Evolutionary conservation across 2,888 invertebrate genomes (phyloP), one percentile per base, ranked within the genome.

Genomic region (Blastobasis lacticolella): DNA sequence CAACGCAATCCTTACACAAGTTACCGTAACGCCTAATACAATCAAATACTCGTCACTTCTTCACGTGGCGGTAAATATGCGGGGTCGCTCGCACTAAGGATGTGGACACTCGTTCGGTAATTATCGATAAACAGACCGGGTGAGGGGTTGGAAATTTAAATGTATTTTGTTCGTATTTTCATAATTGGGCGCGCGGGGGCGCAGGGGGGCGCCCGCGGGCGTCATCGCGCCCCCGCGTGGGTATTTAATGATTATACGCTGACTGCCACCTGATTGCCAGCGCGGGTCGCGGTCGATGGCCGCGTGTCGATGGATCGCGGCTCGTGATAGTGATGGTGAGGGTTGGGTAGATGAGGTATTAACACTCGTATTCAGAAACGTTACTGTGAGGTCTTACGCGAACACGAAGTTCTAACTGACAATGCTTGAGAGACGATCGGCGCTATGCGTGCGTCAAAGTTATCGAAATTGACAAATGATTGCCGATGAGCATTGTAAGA

Each of bases 221-320:
- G 80, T 80, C 81, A 81, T 76, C 76, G 79, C 67, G 81, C 84
- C 83, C 81, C 70, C 74, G 82, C 81, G 81, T 79, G 86, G 85
- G 86, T 86, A 87, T 87, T 87, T 87, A 88, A 88, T 87, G 88
- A 86, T 88, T 87, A 85, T 84, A 82, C 83, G 89, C 81, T 87
- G 88, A 86, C 87, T 84, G 81, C 86, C 82, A 84, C 81, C 88
- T 85, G 86, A 84, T 87, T 83, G 86, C 83, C 73, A 80, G 67
- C 62, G 68, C 63, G 71, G 63, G 67, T 68, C 61, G 62, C 61
- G 67, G 72, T 75, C 78, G 75, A 79, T 78, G 77, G 77, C 75
- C 70, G 71, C 62, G 64, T 81, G 77, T 79, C 76, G 78, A 85
- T 78, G 69, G 67, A 71, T 23, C 70, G 73, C 67, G 69, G 69